Evolutionary conservation across 2,888 invertebrate species (phyloP).

Genomic region (Tetranychus piercei): DNA sequence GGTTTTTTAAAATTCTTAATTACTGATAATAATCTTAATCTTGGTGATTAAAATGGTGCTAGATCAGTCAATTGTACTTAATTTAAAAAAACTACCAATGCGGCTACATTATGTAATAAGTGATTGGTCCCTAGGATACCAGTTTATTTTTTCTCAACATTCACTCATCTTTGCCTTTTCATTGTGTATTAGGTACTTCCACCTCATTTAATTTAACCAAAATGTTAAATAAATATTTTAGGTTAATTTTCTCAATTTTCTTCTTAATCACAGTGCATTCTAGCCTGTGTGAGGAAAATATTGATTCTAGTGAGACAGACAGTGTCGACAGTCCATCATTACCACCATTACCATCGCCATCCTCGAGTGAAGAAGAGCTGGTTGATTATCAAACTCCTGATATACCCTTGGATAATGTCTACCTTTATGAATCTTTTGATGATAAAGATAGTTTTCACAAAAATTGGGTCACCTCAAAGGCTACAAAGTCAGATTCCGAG

Average conservation of each 20-base stretch:
- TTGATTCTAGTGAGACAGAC: background rate
- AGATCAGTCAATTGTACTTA: too few relatives aligned
- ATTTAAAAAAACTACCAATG: too few relatives aligned
- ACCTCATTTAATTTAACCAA: background rate
- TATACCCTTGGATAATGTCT: slow-evolving; percentile 38
- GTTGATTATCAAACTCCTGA: slow-evolving; percentile 2
- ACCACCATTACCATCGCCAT: background rate
- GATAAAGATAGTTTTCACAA: slow-evolving; percentile 49
- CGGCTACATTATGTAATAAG: background rate
- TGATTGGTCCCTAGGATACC: background rate
- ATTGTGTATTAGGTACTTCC: background rate
- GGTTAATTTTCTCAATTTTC: background rate
- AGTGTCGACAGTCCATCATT: background rate
- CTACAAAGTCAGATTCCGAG: slow-evolving; percentile 15
- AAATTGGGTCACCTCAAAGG: slow-evolving; percentile 30
- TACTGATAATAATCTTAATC: too few relatives aligned
- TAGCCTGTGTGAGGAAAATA: background rate
- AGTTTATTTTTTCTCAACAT: background rate
- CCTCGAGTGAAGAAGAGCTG: background rate
- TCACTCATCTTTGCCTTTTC: background rate
- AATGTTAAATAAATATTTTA: background rate
- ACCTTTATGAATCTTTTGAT: slow-evolving; percentile 73
- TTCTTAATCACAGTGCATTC: background rate
- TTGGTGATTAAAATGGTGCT: too few relatives aligned
- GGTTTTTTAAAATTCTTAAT: too few relatives aligned